Evolutionary conservation across 2,797 vertebrate species (phyloP), one percentile per base, ranked within the genome.

Genomic region (Tamandua tetradactyla): DNA sequence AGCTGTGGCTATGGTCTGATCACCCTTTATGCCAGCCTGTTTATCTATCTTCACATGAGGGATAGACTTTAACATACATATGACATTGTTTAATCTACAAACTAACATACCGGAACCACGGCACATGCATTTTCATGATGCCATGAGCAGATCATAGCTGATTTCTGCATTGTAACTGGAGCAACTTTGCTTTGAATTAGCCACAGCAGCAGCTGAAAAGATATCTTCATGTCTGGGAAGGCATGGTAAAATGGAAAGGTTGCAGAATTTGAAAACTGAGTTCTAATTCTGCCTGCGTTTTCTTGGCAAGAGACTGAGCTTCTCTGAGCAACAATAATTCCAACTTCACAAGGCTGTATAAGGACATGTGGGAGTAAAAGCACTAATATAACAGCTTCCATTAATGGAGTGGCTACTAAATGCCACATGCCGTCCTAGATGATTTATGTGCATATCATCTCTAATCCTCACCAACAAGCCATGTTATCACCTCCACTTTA

Each of bases 211-310:
- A 93, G 40, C 1, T 87, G 27, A 87, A 90, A 78, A 37, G 12
- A 23, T 59, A 79, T 62, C 27, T 87, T 75, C 42, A 40, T 32
- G 68, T 87, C 4, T 61, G n/a, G 40, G 22, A n/a, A 14, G 40
- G 23, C 32, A 74, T 62, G 71, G 30, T 74, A 75, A 76, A 75
- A 15, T n/a, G 4, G 59, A 69, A 80, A 92, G 32, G 59, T 20
- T 15, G 75, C 18, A 80, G 30, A 93, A 84, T 62, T 82, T 61
- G 35, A 87, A 84, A 78, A 79, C 4, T 72, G 30, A 44, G n/a
- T 49, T 90, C 76, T 83, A 61, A 87, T 91, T n/a, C n/a, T 91
- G 59, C 72, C 49, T 75, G 9, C 84, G 35, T 79, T 59, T 69
- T 69, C 52, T 2, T 84, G 22, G 74, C 35, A 84, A 74, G 37